Base-by-base conservation (phyloP, 2,113 vertebrate genomes). In the Perccottus glenii region DNA sequence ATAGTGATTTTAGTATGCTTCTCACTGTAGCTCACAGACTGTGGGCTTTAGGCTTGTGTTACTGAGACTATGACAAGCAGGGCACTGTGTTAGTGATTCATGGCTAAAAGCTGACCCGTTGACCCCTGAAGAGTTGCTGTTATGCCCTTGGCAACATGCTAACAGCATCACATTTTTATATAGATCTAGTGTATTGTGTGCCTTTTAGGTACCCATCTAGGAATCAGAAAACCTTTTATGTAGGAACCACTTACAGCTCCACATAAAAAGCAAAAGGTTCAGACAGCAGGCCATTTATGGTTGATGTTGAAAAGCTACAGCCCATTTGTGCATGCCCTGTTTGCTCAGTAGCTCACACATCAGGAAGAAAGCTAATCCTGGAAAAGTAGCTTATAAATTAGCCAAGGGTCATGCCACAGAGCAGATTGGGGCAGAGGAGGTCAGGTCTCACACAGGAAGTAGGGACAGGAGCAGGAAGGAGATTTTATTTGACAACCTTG, bases 371-470 rank as follows among this genome's bases (percentile, higher is more conserved):
- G 86, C 81, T 92, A 89, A 92, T 92, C 92, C 86, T 0, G 35
- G 60, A 56, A 91, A 92, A 93, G 90, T 79, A 86, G 92, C 88
- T 93, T 93, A 90, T 81, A 83, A 90, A 90, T 89, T 91, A 92
- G 88, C 88, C 67, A 35, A 35, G 38, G 73, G 68, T 76, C 79
- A 79, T 79, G 66, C 74, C 81, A 88, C 81, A 85, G 85, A 88
- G 76, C 83, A 87, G 80, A 84, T 82, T 75, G 80, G 62, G 68
- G 67, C 61, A 16, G 70, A 50, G 68, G 70, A 88, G 82, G 90
- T 89, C 89, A 88, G 33, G 84, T 67, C 11, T 48, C 35, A 45
- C 78, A 84, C 42, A 46, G 60, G 61, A 69, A 40, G 53, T 36
- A 5, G 47, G n/a, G n/a, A 67, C 33, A 47, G 32, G 50, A 75